A percentile compares a stretch with the other conserved stretches of the same genome.
Conservation (phyloP, 2,797 vertebrate species). For the Molossus molossus region DNA sequence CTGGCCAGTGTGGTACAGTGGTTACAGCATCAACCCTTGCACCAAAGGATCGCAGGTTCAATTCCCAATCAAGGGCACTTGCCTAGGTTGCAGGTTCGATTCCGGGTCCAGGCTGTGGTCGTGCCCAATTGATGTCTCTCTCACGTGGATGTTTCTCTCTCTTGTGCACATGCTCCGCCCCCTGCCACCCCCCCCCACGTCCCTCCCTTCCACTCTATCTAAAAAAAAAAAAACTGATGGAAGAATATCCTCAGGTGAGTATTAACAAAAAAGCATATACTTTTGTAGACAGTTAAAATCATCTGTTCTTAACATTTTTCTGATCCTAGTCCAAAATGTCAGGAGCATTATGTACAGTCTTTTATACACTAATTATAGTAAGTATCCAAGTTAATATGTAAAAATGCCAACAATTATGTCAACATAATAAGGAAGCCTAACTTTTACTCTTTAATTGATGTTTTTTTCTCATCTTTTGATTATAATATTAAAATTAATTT, state of each 20-base stretch:
- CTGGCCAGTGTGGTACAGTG: background rate
- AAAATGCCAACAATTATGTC: slow-evolving; percentile 1
- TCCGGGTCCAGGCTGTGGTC: too few relatives aligned
- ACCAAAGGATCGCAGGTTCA: background rate
- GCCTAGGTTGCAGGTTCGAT: background rate
- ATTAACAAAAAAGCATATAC: background rate
- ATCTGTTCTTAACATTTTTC: slow-evolving; percentile 18
- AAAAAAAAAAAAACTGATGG: background rate
- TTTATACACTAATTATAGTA: background rate
- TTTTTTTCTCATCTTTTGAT: slow-evolving; percentile 24
- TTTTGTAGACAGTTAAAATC: background rate
- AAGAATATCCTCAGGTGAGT: background rate
- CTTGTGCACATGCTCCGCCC: too few relatives aligned
- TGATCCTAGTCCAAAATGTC: background rate
- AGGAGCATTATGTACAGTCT: background rate
- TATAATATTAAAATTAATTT: slow-evolving; percentile 62
- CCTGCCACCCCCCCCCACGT: too few relatives aligned
- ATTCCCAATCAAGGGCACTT: background rate
- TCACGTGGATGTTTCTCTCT: background rate
- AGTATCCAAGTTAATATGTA: slow-evolving; percentile 1
- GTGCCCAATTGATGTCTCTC: background rate
- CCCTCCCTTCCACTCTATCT: background rate
- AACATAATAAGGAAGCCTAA: slow-evolving; percentile 25
- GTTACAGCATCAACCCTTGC: too few relatives aligned
- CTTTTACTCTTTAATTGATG: background rate